Base-by-base conservation (phyloP, 2,888 invertebrate species). In the Calameuta pallipes region DNA sequence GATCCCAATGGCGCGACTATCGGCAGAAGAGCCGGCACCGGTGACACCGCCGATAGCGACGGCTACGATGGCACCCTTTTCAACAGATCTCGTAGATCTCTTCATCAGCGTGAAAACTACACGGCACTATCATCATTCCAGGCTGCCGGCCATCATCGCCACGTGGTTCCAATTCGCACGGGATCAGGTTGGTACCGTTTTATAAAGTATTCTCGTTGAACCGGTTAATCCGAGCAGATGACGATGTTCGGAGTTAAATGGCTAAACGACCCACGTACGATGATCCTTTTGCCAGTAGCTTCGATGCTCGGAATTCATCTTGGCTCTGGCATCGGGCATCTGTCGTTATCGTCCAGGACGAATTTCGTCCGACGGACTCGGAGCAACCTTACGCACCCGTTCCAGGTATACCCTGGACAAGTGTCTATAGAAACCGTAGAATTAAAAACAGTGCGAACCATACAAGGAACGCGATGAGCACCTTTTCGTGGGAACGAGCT, bases 31-130 rank as follows among this genome's bases (percentile, higher is more conserved):
- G 71, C 89, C 90, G 35, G 86, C 76, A 37, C 77, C 88, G 75
- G 87, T 88, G 78, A 89, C 90, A 56, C 88, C 89, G 33, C 87
- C 90, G 81, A 86, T 90, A 77, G 90, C 91, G 77, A 92, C 92
- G 30, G 92, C 92, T 76, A 93, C 92, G 41, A 90, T 92, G 85
- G 92, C 93, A 85, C 94, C 95, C 80, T 94, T 94, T 81, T 94
- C 95, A 83, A 95, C 96, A 84, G 94, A 94, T 85, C 92, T 97
- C 86, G 94, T 96, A 92, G 98, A 98, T 92, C 94, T 98, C 89
- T 98, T 98, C 92, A 97, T 98, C 92, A 97, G 97, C 93, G 98
- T 99, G 78, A 99, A 99, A 93, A 98, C 98, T 82, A 97, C 98
- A 78, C 95, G 95, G 91, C 95, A 95, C 92, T 98, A 97, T 92